These are phyloP conservation scores for Euglossa dilemma DNA, from an alignment of 1,140 invertebrate genomes.

Conservation along the genomic window DNA sequence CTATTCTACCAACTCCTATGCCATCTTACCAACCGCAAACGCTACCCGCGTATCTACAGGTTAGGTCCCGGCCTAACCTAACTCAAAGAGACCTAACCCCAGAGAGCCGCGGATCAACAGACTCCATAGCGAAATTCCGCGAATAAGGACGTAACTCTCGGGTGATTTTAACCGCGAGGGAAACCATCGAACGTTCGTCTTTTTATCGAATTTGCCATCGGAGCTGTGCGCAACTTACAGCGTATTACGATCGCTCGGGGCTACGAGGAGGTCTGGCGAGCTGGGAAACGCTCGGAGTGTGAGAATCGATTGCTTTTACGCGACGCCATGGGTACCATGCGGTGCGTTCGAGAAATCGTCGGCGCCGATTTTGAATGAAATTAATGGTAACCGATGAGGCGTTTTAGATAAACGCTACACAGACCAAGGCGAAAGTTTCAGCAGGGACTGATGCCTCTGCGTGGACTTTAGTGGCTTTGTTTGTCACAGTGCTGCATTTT, in stretches of 20 bases:
- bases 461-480: background rate
- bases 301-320: constrained; percentile 27
- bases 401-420: constrained; percentile 21
- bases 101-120: background rate
- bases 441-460: background rate
- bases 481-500: background rate
- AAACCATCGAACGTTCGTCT: constrained; percentile 19
- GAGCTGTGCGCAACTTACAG: background rate
- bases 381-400: constrained; percentile 12
- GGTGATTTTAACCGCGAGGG: constrained; percentile 21
- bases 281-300: constrained; percentile 34
- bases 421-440: background rate
- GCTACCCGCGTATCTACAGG: no score
- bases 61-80: no score
- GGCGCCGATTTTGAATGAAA: constrained; percentile 1
- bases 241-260: constrained; percentile 13
- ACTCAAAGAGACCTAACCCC: background rate
- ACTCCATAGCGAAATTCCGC: constrained; percentile 11
- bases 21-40: no score
- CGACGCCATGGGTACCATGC: background rate
- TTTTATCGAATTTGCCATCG: constrained; percentile 46
- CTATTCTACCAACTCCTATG: no score
- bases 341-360: background rate
- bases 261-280: background rate
- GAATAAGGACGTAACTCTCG: background rate